These are phyloP conservation scores for Plectrocnemia conspersa DNA, from an alignment of 1,140 invertebrate species.

Conservation along the genomic window DNA sequence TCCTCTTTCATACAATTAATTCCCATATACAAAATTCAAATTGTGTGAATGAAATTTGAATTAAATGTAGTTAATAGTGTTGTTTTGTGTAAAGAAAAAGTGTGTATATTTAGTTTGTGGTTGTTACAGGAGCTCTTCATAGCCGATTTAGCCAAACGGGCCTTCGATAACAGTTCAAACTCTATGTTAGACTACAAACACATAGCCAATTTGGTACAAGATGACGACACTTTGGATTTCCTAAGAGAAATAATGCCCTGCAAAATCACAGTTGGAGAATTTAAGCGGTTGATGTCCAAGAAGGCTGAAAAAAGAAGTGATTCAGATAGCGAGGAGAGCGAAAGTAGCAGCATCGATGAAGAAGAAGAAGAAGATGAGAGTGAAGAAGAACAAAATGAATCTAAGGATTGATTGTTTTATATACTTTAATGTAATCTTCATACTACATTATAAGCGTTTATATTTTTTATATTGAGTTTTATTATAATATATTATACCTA, in stretches of 20 bases:
- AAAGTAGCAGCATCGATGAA: conserved; percentile 38
- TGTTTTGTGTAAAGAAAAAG: no score
- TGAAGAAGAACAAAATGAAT: conserved; percentile 51
- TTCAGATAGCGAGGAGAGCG: conserved; percentile 40
- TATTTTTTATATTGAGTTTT: no score
- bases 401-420: conserved; percentile 39
- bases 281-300: conserved; percentile 61
- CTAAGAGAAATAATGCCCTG: conserved; percentile 65
- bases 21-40: conserved; percentile 4
- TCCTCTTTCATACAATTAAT: conserved; percentile 11
- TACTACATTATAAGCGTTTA: no score
- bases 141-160: conserved; percentile 58
- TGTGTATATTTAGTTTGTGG: conserved; percentile 16
- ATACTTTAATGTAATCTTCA: no score
- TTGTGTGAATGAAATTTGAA: conserved; percentile 1
- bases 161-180: conserved; percentile 47
- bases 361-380: conserved; percentile 42
- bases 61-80: no score
- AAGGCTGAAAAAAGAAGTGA: conserved; percentile 47
- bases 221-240: conserved; percentile 62
- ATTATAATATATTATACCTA: no score
- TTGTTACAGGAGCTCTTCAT: conserved; percentile 61
- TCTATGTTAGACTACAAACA: conserved; percentile 62
- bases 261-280: conserved; percentile 65
- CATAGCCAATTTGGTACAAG: conserved; percentile 63